Evolutionary conservation across 30 jellyfish, hydroid and myxozoan species (phyloP).

Genomic region (Nemopilema nomurai): DNA sequence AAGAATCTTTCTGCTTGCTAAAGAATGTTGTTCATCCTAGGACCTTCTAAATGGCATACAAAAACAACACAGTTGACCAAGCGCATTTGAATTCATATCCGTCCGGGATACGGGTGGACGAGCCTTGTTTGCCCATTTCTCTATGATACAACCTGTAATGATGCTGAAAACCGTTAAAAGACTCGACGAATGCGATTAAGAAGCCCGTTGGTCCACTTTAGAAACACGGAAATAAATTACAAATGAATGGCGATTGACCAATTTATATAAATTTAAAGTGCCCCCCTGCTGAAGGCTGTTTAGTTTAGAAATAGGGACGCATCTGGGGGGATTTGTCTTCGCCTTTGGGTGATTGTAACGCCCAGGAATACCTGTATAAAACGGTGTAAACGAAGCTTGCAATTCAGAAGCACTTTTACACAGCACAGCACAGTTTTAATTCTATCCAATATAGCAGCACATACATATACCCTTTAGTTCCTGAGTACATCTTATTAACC

Average conservation of each 20-base stretch:
- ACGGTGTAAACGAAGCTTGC: neutral
- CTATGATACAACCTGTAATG: neutral
- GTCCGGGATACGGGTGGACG: neutral
- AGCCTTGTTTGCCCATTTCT: neutral
- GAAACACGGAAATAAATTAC: neutral
- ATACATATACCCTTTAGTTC: neutral
- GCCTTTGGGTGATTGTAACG: neutral
- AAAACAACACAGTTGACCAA: neutral
- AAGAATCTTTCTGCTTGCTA: too few relatives aligned
- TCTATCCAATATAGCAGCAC: slow-evolving; percentile 4
- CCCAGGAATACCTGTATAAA: neutral
- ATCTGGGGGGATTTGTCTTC: neutral
- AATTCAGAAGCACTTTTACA: slow-evolving; percentile 3
- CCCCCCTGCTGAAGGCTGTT: neutral
- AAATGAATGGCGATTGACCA: neutral
- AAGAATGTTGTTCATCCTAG: too few relatives aligned
- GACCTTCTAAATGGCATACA: too few relatives aligned
- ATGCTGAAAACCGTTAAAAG: neutral
- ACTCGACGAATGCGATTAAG: neutral
- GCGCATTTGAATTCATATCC: neutral
- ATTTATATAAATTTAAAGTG: neutral
- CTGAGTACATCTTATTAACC: neutral
- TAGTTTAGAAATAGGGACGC: neutral
- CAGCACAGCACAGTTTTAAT: slow-evolving; percentile 14
- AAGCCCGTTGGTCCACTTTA: neutral